Evolutionary conservation across 2,113 vertebrate species (phyloP), one percentile per base, ranked within the genome.

Genomic region (Carlito syrichta): DNA sequence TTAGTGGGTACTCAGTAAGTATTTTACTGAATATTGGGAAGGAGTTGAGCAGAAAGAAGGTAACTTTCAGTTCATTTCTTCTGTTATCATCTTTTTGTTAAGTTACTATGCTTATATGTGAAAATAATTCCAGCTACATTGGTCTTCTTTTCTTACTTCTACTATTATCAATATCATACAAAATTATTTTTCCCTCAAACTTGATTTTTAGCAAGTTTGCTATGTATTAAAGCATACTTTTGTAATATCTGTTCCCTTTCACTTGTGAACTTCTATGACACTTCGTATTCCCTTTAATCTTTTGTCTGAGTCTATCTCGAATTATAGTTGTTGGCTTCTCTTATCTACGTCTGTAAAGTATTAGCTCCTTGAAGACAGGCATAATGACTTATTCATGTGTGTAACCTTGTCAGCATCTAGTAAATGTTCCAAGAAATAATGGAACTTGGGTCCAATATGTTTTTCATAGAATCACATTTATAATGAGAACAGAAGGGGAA

Each of bases 81-180:
- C 66, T 77, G 43, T 22, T 90, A 40, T 23, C 20, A 48, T 87
- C 68, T 95, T 95, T 95, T 88, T 73, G 48, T 95, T 84, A 91
- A 74, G 71, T 56, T 94, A 48, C 35, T 8, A 45, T 38, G 8
- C 66, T 91, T 81, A 48, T 25, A 25, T 54, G 30, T 85, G 35
- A 96, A 68, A 93, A 50, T 85, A 93, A 81, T 85, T 60, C 30
- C 62, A 91, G 22, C 22, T 58, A n/a, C 3, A 3, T 58, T 68
- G 19, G 85, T 56, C 17, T 63, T 74, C 54, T 77, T 66, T 58
- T 54, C 52, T 68, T 86, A 43, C 20, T 52, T 84, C 25, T 85
- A 76, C 52, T 63, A 73, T 76, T 79, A 63, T 86, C 17, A 20
- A 1, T 90, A 81, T 56, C 68, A 13, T 84, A 79, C 56, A 81